A percentile compares a stretch with the other conserved stretches of the same genome.
phyloP scores from a whole-genome alignment of 2,888 invertebrate genomes.

The Allacma fusca region DNA sequence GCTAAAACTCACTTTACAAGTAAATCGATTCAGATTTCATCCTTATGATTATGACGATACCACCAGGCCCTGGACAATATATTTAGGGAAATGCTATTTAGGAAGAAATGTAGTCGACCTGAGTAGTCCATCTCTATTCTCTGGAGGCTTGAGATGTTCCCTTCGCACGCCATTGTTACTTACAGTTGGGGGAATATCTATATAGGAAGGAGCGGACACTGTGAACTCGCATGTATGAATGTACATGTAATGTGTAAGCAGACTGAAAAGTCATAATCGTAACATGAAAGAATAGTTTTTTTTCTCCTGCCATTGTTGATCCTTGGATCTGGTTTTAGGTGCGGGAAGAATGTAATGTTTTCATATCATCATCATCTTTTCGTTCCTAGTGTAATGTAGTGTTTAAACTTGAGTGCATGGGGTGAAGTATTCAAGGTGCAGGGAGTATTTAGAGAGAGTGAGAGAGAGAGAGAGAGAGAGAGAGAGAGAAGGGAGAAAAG shows the following conservation, averaged over 20 bases:
- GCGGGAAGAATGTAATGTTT: conserved; percentile 39
- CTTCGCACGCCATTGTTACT: conserved; percentile 18
- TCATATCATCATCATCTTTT: conserved; percentile 40
- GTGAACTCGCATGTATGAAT: too few relatives aligned
- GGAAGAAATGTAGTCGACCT: neutral
- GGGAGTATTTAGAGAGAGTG: neutral
- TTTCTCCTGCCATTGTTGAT: neutral
- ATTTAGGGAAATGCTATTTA: neutral
- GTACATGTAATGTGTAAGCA: neutral
- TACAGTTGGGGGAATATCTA: neutral
- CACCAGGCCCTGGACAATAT: neutral
- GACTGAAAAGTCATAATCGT: conserved; percentile 16
- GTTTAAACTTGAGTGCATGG: conserved; percentile 23
- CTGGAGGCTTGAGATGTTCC: conserved; percentile 31
- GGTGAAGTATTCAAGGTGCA: conserved; percentile 11
- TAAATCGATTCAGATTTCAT: neutral
- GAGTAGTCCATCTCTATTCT: conserved; percentile 25
- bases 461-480: conserved; percentile 16
- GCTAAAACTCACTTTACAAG: neutral
- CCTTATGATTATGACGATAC: conserved; percentile 4
- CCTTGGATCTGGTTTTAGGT: conserved; percentile 19
- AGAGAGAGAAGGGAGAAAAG: conserved; percentile 16
- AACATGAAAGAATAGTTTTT: conserved; percentile 10
- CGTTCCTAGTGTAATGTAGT: conserved; percentile 11
- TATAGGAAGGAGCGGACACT: neutral